Evolutionary conservation across 2,113 vertebrate species (phyloP), one percentile per base, ranked within the genome.

Genomic region (Dipodomys stephensi): DNA sequence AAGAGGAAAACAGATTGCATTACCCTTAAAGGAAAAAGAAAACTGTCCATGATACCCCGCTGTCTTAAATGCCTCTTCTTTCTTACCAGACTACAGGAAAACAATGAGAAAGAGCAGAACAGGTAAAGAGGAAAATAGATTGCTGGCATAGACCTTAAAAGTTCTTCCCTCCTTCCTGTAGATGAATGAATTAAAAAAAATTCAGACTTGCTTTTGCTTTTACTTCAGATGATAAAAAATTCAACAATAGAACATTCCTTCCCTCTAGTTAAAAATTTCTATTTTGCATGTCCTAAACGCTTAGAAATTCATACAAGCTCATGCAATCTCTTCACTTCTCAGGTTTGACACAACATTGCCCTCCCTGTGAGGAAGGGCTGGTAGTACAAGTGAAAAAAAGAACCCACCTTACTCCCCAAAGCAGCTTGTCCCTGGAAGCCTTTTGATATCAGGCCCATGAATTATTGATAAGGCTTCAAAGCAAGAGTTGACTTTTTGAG

Each of bases 391-490:
- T n/a, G 35, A 62, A 90, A 72, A 22, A 72, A 22, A 32, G 20
- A 68, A 69, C 87, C 9, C 20, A 39, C 4, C 15, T 13, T 6
- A 91, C 19, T 39, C 80, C 87, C 19, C 83, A 68, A 92, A 88
- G 88, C 16, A 60, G 32, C 3, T 32, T 83, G n/a, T 44, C 83
- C 27, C 20, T 57, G 2, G n/a, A 92, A 87, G 57, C 18, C 68
- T 81, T 91, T 69, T 86, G 53, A 71, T 83, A 87, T 65, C 49
- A 92, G 19, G 27, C n/a, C 0, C 18, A 87, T 88, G 83, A 96
- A 90, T 94, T 87, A 88, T 22, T 89, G 46, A 91, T 44, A 78
- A 8, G n/a, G 0, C 39, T 91, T 93, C 83, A 91, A 71, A 88
- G n/a, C 65, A 68, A 73, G 60, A 44, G n/a, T 69, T 91, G 76